These are phyloP conservation scores for Plebejus anna DNA, from an alignment of 2,888 invertebrate species.

Conservation along the genomic window DNA sequence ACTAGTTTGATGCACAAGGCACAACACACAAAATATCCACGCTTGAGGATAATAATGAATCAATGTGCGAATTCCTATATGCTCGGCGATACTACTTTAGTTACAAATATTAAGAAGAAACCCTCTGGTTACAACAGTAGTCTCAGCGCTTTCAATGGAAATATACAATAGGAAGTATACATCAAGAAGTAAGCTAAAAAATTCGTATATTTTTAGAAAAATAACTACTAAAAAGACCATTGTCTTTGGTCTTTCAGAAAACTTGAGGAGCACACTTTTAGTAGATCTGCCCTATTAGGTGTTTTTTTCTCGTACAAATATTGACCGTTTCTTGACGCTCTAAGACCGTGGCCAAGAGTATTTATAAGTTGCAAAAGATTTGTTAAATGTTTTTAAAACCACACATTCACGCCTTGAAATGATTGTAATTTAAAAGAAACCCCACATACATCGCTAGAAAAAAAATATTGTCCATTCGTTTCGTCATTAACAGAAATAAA, in stretches of 20 bases:
- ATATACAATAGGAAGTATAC: constrained; percentile 6
- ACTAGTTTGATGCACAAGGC: too few species aligned
- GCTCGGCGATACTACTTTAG: background rate
- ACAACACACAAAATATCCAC: background rate
- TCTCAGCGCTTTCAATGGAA: background rate
- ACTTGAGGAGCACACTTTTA: background rate
- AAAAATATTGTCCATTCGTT: background rate
- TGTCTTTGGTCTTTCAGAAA: background rate
- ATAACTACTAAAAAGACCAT: background rate
- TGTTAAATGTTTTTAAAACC: background rate
- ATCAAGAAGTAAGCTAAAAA: background rate
- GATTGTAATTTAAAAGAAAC: background rate
- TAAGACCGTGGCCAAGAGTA: background rate
- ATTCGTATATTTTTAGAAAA: constrained; percentile 1
- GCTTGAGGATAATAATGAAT: background rate
- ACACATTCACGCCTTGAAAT: background rate
- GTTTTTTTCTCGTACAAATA: background rate
- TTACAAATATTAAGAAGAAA: background rate
- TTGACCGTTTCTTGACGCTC: background rate
- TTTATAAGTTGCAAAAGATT: background rate
- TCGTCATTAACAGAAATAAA: background rate
- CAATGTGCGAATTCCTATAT: background rate
- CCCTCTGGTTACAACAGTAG: background rate
- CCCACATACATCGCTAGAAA: constrained; percentile 12
- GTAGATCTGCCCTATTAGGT: background rate